Evolutionary conservation across 1,140 invertebrate genomes (phyloP), one percentile per base, ranked within the genome.

Genomic region (Drepana arcuata): DNA sequence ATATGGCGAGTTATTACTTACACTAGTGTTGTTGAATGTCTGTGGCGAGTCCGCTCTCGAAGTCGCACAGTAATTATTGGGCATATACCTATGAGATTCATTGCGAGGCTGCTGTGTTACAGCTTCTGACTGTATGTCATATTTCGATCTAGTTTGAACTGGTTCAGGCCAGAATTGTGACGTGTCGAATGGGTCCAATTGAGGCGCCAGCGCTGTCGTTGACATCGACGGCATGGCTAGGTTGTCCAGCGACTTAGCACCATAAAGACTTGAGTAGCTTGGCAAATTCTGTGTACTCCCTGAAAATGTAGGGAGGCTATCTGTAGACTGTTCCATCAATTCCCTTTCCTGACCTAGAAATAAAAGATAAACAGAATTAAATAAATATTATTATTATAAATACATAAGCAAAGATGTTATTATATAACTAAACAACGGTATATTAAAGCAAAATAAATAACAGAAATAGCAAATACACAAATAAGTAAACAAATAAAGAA

Each of bases 171-270:
- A 75, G 12, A 55, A 46, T 3, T 71, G 62, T 1, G 68, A 45
- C 0, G 66, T 71, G 38, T 79, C 72, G 47, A 81, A 79, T 0
- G 73, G 72, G 11, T 78, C 72, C 1, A 43, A 39, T 32, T 53
- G 45, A 18, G 41, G 16, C 2, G 50, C 16, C 12, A 28, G 42
- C 2, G 34, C 32, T n/a, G 7, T 37, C 27, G 4, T 35, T 55
- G 3, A 15, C n/a, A 28, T 29, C 21, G 7, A 33, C 28, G 10
- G 46, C 16, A 27, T 65, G 31, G 30, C 18, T 6, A 79, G 36
- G 16, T 61, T 70, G 16, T 81, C 77, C 27, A 81, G 36, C 5
- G 77, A 81, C 40, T 70, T 79, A 46, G 77, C 72, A 51, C 70
- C 72, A 14, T 69, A 70, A 14, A 81, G 44, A 44, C 62, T 70